Evolutionary conservation across 2,113 vertebrate species (phyloP).

Genomic region (Mandrillus leucophaeus): DNA sequence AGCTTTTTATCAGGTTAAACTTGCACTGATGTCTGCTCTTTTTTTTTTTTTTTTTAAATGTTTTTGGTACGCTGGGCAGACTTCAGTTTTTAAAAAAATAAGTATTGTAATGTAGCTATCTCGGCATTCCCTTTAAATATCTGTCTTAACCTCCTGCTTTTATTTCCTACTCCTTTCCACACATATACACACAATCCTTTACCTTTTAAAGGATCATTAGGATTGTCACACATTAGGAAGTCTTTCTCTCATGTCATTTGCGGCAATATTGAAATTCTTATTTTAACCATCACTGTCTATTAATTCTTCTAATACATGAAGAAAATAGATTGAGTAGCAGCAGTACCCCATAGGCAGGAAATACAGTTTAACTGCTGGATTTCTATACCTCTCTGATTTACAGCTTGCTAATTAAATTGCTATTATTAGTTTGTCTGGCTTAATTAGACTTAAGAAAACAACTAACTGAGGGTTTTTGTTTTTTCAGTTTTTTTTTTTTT

Average conservation of each 20-base stretch:
- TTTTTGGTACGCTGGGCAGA: neutral
- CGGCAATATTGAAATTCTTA: slow-evolving; percentile 31
- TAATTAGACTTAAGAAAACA: too few relatives aligned
- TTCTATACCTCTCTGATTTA: too few relatives aligned
- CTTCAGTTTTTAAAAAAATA: neutral
- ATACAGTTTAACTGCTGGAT: too few relatives aligned
- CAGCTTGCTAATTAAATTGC: too few relatives aligned
- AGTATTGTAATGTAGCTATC: neutral
- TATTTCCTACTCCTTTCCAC: slow-evolving; percentile 11
- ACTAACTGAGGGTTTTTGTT: too few relatives aligned
- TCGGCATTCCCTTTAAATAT: neutral
- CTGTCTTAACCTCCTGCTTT: slow-evolving; percentile 27
- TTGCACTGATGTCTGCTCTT: slow-evolving; percentile 62
- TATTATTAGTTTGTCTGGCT: too few relatives aligned
- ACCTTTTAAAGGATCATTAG: too few relatives aligned
- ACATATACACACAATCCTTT: neutral
- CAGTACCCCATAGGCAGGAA: too few relatives aligned
- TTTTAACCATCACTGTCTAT: slow-evolving; percentile 10
- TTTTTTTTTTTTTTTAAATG: neutral
- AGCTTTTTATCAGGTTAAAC: slow-evolving; percentile 58
- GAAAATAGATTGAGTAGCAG: too few relatives aligned
- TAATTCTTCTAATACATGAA: neutral
- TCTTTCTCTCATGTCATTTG: neutral
- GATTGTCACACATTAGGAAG: too few relatives aligned
- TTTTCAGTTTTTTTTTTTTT: too few relatives aligned